Percentiles rank a stretch among this genome's conserved stretches.
Conservation (phyloP, 1,140 invertebrate species). For the Gonatopus flavifemur region DNA sequence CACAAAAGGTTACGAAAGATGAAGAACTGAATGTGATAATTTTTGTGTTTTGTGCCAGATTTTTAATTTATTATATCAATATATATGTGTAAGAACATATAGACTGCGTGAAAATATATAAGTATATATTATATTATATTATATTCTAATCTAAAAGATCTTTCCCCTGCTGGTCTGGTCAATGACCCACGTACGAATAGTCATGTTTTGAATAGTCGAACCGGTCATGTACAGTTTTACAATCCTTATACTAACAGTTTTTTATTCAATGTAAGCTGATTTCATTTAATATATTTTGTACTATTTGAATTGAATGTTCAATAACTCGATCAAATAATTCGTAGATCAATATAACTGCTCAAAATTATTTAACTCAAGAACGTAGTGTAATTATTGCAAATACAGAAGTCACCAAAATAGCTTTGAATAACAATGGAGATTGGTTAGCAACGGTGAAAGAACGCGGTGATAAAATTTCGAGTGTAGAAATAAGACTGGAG, state of each 20-base stretch:
- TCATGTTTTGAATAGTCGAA: conserved; percentile 74
- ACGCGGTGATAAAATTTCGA: conserved; percentile 61
- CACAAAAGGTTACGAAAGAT: too few relatives aligned
- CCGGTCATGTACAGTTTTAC: conserved; percentile 82
- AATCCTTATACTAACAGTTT: conserved; percentile 67
- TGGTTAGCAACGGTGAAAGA: conserved; percentile 81
- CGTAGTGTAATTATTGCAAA: conserved; percentile 63
- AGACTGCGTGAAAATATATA: too few relatives aligned
- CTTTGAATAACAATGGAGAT: conserved; percentile 66
- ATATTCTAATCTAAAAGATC: conserved; percentile 46
- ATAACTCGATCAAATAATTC: conserved; percentile 19
- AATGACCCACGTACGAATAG: conserved; percentile 69
- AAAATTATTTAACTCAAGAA: conserved; percentile 73
- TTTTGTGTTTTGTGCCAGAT: too few relatives aligned
- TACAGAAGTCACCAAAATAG: conserved; percentile 69
- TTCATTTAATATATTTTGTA: conserved; percentile 9
- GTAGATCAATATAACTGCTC: conserved; percentile 74
- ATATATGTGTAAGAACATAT: too few relatives aligned
- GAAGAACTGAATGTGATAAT: too few relatives aligned
- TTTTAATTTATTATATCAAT: too few relatives aligned
- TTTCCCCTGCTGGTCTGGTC: conserved; percentile 67
- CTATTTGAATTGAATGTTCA: conserved; percentile 25
- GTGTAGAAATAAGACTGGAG: conserved; percentile 71
- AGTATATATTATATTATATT: too few relatives aligned
- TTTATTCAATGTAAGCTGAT: conserved; percentile 71